Conservation (phyloP, 2,113 vertebrate species). For the Chlorodrepanis virens region DNA sequence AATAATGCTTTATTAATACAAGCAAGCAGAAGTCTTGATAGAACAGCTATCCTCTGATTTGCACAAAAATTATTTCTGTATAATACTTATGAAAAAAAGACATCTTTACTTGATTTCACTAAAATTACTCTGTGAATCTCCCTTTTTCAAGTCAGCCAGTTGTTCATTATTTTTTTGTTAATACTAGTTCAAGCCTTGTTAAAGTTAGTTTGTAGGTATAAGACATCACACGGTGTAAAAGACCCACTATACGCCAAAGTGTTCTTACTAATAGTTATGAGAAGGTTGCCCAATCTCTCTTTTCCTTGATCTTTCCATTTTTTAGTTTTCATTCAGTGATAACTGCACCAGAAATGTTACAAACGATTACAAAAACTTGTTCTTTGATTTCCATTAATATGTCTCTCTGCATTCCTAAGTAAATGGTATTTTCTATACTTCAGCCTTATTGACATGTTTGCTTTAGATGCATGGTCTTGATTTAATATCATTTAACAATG, state of each 20-base stretch:
- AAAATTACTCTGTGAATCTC: background rate
- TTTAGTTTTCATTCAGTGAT: background rate
- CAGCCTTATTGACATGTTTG: slow-evolving; percentile 12
- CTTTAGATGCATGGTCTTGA: background rate
- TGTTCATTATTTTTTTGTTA: background rate
- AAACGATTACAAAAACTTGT: background rate
- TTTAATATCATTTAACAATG: background rate
- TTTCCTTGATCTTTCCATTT: background rate
- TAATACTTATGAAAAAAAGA: background rate
- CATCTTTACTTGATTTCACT: background rate
- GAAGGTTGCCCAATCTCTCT: background rate
- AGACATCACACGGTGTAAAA: background rate
- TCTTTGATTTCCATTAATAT: background rate
- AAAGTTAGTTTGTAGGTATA: background rate
- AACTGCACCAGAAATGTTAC: background rate
- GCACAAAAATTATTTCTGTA: background rate
- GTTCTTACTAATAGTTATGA: background rate
- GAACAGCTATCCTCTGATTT: background rate
- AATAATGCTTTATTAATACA: background rate
- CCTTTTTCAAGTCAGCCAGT: background rate
- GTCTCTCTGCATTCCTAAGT: background rate
- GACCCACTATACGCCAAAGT: background rate
- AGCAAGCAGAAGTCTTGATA: background rate
- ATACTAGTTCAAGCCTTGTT: background rate
- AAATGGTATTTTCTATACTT: background rate